phyloP scores from a whole-genome alignment of 2,888 invertebrate species.

The Pinctada fucata region DNA sequence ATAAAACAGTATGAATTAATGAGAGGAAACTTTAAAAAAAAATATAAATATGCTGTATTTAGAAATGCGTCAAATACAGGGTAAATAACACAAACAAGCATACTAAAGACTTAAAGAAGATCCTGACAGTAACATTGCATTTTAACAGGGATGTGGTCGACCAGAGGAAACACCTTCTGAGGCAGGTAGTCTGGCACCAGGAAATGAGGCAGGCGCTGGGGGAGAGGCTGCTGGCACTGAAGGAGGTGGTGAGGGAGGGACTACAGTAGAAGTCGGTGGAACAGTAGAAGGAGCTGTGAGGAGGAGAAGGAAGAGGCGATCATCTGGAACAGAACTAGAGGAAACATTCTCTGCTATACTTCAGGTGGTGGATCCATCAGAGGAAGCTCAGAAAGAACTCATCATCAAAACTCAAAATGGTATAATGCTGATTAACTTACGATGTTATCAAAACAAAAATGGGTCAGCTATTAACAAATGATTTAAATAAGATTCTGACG shows the following conservation, averaged over 20 bases:
- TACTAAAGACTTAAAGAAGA: not conserved
- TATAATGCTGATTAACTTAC: no score
- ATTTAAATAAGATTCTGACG: no score
- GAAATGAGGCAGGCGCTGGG: no score
- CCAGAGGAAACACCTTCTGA: not conserved
- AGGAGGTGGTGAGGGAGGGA: not conserved
- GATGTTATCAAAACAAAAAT: no score
- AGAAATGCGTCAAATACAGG: no score
- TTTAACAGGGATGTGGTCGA: not conserved
- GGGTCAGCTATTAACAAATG: no score
- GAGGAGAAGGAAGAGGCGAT: not conserved
- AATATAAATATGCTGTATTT: no score
- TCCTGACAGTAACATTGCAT: not conserved
- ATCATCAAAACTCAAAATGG: no score
- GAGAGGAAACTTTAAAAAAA: no score
- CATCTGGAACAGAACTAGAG: not conserved
- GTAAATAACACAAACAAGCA: no score
- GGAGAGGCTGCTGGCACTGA: not conserved
- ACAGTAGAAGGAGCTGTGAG: not conserved
- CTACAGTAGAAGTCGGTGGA: not conserved
- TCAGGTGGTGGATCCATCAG: conserved; percentile 20
- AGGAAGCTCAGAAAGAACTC: not conserved
- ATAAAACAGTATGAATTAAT: no score
- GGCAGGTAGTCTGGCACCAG: no score
- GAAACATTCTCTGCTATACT: conserved; percentile 18